Evolutionary conservation across 2,113 vertebrate genomes (phyloP).

Genomic region (Vireo altiloquus): DNA sequence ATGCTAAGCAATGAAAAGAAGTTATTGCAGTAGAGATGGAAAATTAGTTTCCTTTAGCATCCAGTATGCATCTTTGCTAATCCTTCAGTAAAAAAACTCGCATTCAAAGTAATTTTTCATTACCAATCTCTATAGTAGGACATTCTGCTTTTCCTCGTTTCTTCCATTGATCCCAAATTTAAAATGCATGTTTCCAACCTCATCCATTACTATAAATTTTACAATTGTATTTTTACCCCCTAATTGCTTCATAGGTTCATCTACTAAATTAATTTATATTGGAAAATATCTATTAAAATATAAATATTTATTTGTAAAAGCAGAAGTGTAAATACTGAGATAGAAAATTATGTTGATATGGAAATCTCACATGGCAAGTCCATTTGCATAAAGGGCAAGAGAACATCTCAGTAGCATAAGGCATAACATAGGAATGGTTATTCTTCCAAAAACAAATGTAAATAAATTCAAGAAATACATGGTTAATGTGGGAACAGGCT

Average conservation of each 20-base stretch:
- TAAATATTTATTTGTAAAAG: not conserved
- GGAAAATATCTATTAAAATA: not conserved
- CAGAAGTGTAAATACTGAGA: not conserved
- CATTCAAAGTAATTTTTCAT: not conserved
- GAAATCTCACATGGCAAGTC: not conserved
- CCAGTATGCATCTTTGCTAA: not conserved
- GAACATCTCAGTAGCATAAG: not conserved
- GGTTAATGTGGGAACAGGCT: not conserved
- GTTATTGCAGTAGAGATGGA: not conserved
- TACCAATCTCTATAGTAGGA: not conserved
- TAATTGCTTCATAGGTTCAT: not conserved
- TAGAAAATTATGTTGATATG: fast-evolving
- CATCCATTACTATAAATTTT: not conserved
- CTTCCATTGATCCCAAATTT: not conserved
- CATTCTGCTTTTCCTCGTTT: not conserved
- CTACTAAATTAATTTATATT: not conserved
- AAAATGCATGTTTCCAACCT: not conserved
- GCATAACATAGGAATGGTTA: not conserved
- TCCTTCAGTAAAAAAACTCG: not conserved
- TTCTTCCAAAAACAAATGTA: not conserved
- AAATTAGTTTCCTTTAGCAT: not conserved
- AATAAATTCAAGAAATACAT: not conserved
- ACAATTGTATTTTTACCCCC: not conserved
- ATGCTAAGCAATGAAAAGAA: not conserved
- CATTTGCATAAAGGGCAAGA: not conserved